These are phyloP conservation scores for Cheiracanthium punctorium DNA, from an alignment of 2,888 invertebrate genomes.

Conservation along the genomic window DNA sequence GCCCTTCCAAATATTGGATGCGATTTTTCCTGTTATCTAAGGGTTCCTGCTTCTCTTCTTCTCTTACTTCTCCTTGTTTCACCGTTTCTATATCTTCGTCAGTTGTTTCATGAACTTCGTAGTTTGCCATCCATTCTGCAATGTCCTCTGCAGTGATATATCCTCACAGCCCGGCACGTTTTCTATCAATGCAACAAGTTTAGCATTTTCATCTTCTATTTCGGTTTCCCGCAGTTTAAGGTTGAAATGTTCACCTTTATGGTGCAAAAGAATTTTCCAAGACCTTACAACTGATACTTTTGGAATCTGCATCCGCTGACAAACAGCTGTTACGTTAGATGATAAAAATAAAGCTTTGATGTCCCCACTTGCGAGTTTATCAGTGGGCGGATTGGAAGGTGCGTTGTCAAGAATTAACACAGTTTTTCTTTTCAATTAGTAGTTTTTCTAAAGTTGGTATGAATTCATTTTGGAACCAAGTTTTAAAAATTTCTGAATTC, in stretches of 20 bases:
- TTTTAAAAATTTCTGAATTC: background rate
- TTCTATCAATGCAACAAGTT: background rate
- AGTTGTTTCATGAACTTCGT: background rate
- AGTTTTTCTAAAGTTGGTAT: background rate
- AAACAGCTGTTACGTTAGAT: background rate
- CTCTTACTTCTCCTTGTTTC: background rate
- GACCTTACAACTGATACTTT: background rate
- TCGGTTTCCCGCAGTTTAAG: background rate
- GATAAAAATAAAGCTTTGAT: background rate
- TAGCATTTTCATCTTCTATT: background rate
- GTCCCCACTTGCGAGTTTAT: background rate
- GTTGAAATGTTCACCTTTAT: background rate
- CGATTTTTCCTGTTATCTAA: background rate
- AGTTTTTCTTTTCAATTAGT: background rate
- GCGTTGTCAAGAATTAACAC: background rate
- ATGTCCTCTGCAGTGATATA: background rate
- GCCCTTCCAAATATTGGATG: background rate
- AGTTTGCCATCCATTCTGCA: background rate
- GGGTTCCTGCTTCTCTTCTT: background rate
- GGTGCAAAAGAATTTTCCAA: background rate
- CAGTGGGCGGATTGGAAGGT: background rate
- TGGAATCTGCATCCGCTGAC: background rate
- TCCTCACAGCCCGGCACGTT: background rate
- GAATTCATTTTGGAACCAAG: background rate
- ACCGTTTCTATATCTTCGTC: background rate